Evolutionary conservation across 2,113 vertebrate genomes (phyloP), one percentile per base, ranked within the genome.

Genomic region (Dascyllus trimaculatus): DNA sequence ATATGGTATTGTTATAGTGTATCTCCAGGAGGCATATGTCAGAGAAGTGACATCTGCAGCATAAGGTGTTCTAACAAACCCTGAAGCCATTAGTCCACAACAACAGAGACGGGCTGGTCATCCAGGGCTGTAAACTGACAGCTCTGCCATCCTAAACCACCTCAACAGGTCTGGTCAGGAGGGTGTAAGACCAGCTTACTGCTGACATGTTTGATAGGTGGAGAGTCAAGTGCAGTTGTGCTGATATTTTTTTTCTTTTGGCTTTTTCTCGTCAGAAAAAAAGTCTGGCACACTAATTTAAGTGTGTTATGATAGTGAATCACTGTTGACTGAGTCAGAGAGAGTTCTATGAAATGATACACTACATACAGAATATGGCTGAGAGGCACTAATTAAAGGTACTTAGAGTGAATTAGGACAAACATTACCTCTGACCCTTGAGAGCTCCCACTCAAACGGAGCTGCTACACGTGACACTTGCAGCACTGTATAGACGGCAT

Each of bases 1-100:
- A 11, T 40, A 40, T 13, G 13, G 11, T 2, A 6, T 25, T 25
- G n/a, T 45, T 32, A 4, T 43, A 72, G 45, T 49, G 17, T 35
- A 19, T 0, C 11, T 51, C 57, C 49, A 56, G 49, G 11, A 40
- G 48, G 18, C 10, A 56, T 40, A 43, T 24, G 49, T 69, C 64
- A 63, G 58, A 51, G 17, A 62, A 25, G 43, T 81, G 45, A 69
- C 71, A 75, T 45, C 65, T 69, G 51, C 58, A 61, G 48, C 48
- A 61, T 22, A 38, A 29, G 21, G 48, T 15, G 11, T 24, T 56
- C 7, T 26, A 69, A 59, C 43, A 19, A 81, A 75, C 71, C 63
- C 64, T 43, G 49, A 56, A 80, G 63, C n/a, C 45, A 40, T 11
- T 49, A 64, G 49, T n/a, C 58, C 58, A 69, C 64, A 5, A 29